These are phyloP conservation scores for Hippocampus barbouri DNA, from an alignment of 2,113 vertebrate species.

Conservation along the genomic window DNA sequence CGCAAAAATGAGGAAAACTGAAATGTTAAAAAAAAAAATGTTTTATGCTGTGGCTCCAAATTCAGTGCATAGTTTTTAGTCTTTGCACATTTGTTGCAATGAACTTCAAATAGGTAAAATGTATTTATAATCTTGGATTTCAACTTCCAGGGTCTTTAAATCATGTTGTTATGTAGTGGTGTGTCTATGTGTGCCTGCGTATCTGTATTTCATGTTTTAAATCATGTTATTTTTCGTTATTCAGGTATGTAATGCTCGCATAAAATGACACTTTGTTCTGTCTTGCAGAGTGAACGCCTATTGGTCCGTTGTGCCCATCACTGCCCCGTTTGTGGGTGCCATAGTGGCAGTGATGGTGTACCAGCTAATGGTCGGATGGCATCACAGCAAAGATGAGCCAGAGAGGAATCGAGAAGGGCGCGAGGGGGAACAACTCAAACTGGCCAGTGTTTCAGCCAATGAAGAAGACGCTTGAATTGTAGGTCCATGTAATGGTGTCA, in stretches of 20 bases:
- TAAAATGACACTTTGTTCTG: background rate
- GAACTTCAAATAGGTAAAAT: too few relatives aligned
- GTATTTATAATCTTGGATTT: too few relatives aligned
- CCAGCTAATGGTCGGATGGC: slow-evolving; percentile 84
- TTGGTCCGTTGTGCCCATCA: slow-evolving; percentile 84
- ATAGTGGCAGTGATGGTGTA: slow-evolving; percentile 77
- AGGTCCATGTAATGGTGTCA: background rate
- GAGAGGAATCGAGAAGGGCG: slow-evolving; percentile 53
- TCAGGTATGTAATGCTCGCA: background rate
- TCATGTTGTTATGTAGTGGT: too few relatives aligned
- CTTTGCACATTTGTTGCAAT: too few relatives aligned
- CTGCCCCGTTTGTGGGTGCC: slow-evolving; percentile 82
- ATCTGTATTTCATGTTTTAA: background rate
- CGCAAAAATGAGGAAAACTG: too few relatives aligned
- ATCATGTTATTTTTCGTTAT: background rate
- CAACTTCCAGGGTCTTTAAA: too few relatives aligned
- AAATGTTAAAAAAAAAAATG: too few relatives aligned
- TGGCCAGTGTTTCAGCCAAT: slow-evolving; percentile 75
- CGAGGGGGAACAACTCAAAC: slow-evolving; percentile 71
- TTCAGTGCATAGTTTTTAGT: too few relatives aligned
- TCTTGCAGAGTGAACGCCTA: slow-evolving; percentile 65
- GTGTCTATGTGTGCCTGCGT: background rate
- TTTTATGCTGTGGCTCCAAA: too few relatives aligned
- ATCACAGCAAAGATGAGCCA: slow-evolving; percentile 69
- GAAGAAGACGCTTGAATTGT: slow-evolving; percentile 23